Evolutionary conservation across 2,888 invertebrate genomes (phyloP).

Genomic region (Ennomos fuscantarius): DNA sequence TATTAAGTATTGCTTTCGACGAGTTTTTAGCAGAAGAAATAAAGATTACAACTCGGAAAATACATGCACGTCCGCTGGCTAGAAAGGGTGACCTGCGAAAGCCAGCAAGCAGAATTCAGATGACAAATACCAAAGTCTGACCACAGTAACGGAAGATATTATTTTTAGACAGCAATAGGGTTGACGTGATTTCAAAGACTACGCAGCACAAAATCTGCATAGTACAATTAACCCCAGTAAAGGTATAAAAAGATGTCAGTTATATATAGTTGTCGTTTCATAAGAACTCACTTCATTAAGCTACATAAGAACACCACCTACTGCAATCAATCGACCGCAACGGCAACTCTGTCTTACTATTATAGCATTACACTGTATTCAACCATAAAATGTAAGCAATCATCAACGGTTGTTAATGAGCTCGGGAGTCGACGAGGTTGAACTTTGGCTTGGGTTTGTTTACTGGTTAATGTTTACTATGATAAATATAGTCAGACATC

Average conservation of each 20-base stretch:
- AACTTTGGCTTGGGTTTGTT: conserved; percentile 30
- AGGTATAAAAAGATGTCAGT: background rate
- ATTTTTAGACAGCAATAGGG: too few species aligned
- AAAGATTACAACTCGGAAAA: too few species aligned
- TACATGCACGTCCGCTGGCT: too few species aligned
- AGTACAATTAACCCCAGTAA: background rate
- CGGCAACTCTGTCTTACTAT: background rate
- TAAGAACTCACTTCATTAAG: conserved; percentile 5
- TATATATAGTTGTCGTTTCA: background rate
- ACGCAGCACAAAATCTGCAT: background rate
- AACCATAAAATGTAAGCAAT: conserved; percentile 7
- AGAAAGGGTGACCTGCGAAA: too few species aligned
- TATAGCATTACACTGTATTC: conserved; percentile 6
- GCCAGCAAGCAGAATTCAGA: too few species aligned
- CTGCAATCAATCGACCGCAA: background rate
- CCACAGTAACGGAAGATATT: too few species aligned
- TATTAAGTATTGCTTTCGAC: too few species aligned
- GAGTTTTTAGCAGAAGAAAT: too few species aligned
- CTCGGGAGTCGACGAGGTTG: conserved; percentile 19
- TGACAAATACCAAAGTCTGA: too few species aligned
- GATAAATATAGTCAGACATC: too few species aligned
- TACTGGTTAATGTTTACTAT: background rate
- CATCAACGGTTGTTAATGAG: conserved; percentile 5
- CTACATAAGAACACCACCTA: conserved; percentile 7
- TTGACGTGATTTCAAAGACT: too few species aligned